phyloP scores from a whole-genome alignment of 2,113 vertebrate genomes.

The Empidonax traillii region DNA sequence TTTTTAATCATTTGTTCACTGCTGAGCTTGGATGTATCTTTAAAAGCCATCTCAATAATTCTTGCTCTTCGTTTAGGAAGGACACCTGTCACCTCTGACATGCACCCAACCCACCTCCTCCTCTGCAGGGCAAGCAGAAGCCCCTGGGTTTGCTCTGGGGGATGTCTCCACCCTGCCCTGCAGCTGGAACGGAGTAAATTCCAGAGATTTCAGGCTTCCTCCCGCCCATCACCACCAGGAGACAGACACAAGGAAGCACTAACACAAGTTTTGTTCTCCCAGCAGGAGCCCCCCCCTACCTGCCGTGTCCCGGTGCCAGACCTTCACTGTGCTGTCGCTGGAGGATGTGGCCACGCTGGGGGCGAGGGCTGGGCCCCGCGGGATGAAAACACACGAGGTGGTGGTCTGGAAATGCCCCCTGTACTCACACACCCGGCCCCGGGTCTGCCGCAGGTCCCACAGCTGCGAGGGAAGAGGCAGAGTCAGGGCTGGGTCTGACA shows the following conservation, averaged over 20 bases:
- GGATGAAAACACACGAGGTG: constrained; percentile 87
- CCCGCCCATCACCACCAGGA: fast-evolving
- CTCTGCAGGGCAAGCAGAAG: neutral
- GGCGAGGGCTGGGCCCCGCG: constrained; percentile 22
- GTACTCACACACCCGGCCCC: constrained; percentile 84
- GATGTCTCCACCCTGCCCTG: neutral
- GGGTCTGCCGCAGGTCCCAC: constrained; percentile 93
- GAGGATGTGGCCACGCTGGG: constrained; percentile 86
- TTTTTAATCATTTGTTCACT: neutral
- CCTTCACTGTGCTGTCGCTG: constrained; percentile 85
- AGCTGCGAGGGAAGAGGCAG: constrained; percentile 74
- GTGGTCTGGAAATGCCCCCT: constrained; percentile 88
- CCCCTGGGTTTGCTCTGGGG: neutral
- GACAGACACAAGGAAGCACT: neutral
- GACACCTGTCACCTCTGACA: neutral
- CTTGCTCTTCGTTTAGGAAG: neutral
- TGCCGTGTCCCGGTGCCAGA: constrained; percentile 90
- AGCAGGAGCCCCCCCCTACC: constrained; percentile 69
- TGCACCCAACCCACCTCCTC: neutral
- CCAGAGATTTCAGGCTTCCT: neutral
- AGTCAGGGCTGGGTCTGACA: neutral
- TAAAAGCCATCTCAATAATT: neutral
- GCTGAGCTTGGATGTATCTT: neutral
- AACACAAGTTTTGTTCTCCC: neutral
- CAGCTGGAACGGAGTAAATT: neutral